A percentile compares a stretch with the other conserved stretches of the same genome.
Conservation (phyloP, 2,797 vertebrate species). For the Gymnothorax javanicus region DNA sequence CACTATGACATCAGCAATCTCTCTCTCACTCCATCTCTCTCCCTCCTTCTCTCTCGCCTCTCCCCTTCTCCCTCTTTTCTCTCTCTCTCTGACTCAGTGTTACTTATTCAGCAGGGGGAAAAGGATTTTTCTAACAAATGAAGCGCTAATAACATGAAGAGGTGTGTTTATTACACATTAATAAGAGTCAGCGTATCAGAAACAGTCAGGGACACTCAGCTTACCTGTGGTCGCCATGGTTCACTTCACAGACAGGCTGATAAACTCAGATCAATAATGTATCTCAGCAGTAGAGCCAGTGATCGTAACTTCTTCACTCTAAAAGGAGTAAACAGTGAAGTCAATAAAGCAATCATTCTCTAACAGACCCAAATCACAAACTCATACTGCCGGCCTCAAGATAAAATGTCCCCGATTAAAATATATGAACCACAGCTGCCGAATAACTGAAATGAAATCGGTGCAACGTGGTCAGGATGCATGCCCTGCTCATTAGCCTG, state of each 20-base stretch:
- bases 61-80: neutral
- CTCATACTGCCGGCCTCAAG: neutral
- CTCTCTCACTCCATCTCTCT: conserved; percentile 13
- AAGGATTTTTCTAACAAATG: neutral
- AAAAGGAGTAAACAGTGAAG: neutral
- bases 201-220: neutral
- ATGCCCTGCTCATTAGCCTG: neutral
- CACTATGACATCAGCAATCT: neutral
- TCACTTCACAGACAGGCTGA: neutral
- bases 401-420: neutral
- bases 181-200: neutral
- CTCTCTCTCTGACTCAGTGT: neutral
- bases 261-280: neutral
- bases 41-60: neutral
- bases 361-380: neutral
- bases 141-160: neutral
- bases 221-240: neutral
- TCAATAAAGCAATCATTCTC: neutral
- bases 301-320: neutral
- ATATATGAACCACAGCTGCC: no score
- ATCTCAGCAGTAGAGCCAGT: neutral
- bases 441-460: neutral
- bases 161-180: neutral
- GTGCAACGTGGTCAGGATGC: neutral
- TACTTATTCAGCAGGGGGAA: neutral